These are phyloP conservation scores for Drosophila tristis DNA, from an alignment of 1,140 invertebrate genomes.

Conservation along the genomic window DNA sequence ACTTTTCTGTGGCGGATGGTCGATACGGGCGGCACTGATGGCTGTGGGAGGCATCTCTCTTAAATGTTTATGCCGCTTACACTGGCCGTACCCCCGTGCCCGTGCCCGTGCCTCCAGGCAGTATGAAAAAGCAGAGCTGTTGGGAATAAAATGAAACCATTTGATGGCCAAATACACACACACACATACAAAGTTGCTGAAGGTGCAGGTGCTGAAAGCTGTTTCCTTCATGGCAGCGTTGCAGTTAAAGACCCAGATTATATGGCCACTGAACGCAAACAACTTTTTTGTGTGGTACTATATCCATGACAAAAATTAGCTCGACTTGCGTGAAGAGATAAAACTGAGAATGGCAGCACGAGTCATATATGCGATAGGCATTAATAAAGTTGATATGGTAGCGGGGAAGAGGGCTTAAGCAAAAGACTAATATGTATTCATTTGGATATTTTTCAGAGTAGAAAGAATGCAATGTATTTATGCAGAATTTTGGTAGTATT, in stretches of 20 bases:
- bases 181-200: constrained; percentile 30
- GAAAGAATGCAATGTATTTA: no score
- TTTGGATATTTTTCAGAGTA: no score
- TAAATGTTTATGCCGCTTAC: constrained; percentile 72
- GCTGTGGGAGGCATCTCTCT: constrained; percentile 31
- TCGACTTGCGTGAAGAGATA: constrained; percentile 35
- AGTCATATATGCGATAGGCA: constrained; percentile 14
- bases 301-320: constrained; percentile 37
- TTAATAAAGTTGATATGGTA: constrained; percentile 1
- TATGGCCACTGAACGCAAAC: constrained; percentile 23
- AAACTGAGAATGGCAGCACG: constrained; percentile 10
- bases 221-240: constrained; percentile 16
- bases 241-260: constrained; percentile 36
- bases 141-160: constrained; percentile 35
- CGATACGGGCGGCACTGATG: not conserved
- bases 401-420: no score
- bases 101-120: constrained; percentile 21
- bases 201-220: constrained; percentile 42
- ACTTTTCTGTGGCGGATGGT: constrained; percentile 21
- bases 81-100: constrained; percentile 1
- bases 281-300: constrained; percentile 15
- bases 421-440: no score
- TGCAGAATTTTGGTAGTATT: no score
- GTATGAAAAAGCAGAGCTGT: constrained; percentile 10
- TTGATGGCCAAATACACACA: constrained; percentile 21